Base-by-base conservation (phyloP, 1,140 invertebrate species). In the Drosophila rufa region DNA sequence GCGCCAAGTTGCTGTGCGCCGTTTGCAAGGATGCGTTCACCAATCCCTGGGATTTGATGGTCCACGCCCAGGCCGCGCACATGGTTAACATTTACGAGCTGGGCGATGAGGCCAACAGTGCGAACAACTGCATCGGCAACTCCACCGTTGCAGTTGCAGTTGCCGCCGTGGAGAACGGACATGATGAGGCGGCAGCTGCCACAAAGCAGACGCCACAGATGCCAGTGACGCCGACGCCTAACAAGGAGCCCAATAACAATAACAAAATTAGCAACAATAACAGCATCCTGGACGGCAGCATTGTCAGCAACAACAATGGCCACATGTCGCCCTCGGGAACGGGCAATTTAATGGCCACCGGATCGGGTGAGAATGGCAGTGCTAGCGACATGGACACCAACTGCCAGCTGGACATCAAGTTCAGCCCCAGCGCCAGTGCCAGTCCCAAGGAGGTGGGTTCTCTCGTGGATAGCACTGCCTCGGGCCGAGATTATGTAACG, bases 21-120 rank as follows among this genome's bases (percentile, higher is more conserved):
- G 95, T 96, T 86, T 97, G 96, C 93, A 96, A 96, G 93, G 96
- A 96, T 91, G 94, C 95, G 43, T 97, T 96, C 92, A 94, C 94
- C 67, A 95, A 95, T 80, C 96, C 96, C 43, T 97, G 96, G 96
- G 96, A 97, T 93, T 93, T 97, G 78, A 96, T 97, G 96, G 96
- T 96, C 17, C 96, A 96, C 92, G 96, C 96, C 66, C 96, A 97
- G 87, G 95, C 96, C 27, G 95, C 96, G 47, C 96, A 97, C 92
- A 96, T 96, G 96, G 94, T 96, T 91, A 96, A 96, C 93, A 96
- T 97, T 83, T 97, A 97, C 93, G 95, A 96, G 93, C 93, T 97
- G 69, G 95, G 95, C 69, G 84, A 92, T 93, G 81, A 93, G 79
- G 79, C 68, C 59, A 76, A 66, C 43, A 61, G 38, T 38, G 14